Percentiles rank a stretch among this genome's conserved stretches.
Conservation (phyloP, 2,888 invertebrate species). For the Arge pagana region DNA sequence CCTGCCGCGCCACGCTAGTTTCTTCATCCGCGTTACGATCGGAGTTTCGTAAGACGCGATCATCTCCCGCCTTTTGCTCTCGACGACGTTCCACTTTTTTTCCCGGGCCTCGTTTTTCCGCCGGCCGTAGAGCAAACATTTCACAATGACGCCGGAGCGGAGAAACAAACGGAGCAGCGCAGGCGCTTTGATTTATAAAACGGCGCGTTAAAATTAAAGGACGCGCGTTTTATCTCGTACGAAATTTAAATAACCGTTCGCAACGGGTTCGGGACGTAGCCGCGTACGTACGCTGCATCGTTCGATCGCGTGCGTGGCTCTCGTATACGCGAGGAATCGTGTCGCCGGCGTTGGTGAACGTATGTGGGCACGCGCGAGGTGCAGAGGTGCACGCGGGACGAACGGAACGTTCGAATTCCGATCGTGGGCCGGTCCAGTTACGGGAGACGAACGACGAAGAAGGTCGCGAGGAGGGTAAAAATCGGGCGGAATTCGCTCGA, state of each 20-base stretch:
- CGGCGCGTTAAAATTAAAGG: neutral
- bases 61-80: too few relatives aligned
- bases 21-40: too few relatives aligned
- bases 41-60: too few relatives aligned
- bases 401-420: conserved; percentile 25
- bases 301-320: neutral
- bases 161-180: too few relatives aligned
- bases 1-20: too few relatives aligned
- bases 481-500: neutral
- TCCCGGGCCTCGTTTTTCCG: too few relatives aligned
- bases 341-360: too few relatives aligned
- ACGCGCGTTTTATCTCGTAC: neutral
- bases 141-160: too few relatives aligned
- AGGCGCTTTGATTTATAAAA: too few relatives aligned
- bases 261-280: conserved; percentile 1
- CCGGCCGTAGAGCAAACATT: too few relatives aligned
- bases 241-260: conserved; percentile 15
- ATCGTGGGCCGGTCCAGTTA: conserved; percentile 48
- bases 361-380: too few relatives aligned
- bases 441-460: conserved; percentile 40
- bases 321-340: neutral
- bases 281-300: neutral
- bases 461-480: conserved; percentile 25
- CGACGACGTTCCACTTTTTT: too few relatives aligned
- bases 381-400: neutral